A percentile compares a stretch with the other conserved stretches of the same genome.
Evolutionary conservation across 2,888 invertebrate genomes (phyloP).

Genomic region (Spatulosminthurus flaviceps): DNA sequence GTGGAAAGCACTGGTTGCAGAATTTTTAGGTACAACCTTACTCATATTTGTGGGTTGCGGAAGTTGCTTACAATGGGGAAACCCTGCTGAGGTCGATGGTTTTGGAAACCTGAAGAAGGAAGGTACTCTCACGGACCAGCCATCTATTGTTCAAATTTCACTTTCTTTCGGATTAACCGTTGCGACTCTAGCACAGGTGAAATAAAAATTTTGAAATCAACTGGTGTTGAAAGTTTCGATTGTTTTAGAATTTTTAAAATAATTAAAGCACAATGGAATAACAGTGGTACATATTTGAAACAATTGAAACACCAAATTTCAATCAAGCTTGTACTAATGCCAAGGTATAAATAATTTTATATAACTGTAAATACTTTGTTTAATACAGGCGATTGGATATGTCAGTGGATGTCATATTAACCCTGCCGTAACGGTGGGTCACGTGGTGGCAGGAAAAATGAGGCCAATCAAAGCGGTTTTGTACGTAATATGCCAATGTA

Average conservation of each 20-base stretch:
- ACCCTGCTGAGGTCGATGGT: conserved; percentile 65
- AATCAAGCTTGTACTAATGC: too few relatives aligned
- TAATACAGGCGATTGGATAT: conserved; percentile 60
- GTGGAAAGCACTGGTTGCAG: conserved; percentile 84
- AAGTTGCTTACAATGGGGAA: conserved; percentile 73
- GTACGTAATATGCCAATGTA: conserved; percentile 84
- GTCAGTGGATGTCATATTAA: conserved; percentile 68
- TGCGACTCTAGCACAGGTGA: conserved; percentile 62
- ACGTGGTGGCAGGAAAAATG: conserved; percentile 82
- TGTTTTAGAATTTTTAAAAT: too few relatives aligned
- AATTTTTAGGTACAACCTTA: conserved; percentile 86
- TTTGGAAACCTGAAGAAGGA: conserved; percentile 19
- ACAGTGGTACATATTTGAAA: too few relatives aligned
- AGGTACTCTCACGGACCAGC: conserved; percentile 14
- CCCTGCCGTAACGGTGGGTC: conserved; percentile 89
- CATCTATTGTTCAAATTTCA: conserved; percentile 56
- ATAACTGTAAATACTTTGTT: conserved; percentile 25
- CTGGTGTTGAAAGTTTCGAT: conserved; percentile 11
- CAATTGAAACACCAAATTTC: too few relatives aligned
- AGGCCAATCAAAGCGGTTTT: conserved; percentile 78
- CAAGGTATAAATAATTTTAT: too few relatives aligned
- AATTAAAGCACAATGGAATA: too few relatives aligned
- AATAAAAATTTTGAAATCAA: conserved; percentile 24
- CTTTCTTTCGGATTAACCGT: conserved; percentile 62
- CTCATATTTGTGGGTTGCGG: conserved; percentile 92